Evolutionary conservation across 2,113 vertebrate species (phyloP).

Genomic region (Dipodomys stephensi): DNA sequence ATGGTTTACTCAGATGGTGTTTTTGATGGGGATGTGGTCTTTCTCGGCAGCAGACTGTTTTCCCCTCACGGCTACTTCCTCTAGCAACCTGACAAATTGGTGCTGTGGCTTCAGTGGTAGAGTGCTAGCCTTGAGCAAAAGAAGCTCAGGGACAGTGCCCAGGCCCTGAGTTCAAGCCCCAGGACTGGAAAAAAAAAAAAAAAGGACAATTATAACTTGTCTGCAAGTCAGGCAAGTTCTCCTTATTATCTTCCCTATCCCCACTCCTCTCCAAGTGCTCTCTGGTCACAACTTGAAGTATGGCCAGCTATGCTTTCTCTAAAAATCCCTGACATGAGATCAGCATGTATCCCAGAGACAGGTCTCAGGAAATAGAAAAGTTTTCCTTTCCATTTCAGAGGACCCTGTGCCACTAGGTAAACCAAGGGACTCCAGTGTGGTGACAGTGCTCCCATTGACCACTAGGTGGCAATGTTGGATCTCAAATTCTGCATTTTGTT

Average conservation of each 20-base stretch:
- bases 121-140: too few relatives aligned
- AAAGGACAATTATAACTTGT: neutral
- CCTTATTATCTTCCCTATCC: neutral
- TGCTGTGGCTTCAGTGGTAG: too few relatives aligned
- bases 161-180: too few relatives aligned
- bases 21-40: too few relatives aligned
- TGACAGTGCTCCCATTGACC: neutral
- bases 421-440: neutral
- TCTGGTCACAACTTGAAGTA: neutral
- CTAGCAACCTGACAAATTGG: too few relatives aligned
- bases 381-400: neutral
- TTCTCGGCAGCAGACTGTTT: too few relatives aligned
- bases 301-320: neutral
- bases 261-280: neutral
- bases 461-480: conserved; percentile 44
- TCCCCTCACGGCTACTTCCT: too few relatives aligned
- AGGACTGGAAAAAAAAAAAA: too few relatives aligned
- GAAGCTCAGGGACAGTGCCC: too few relatives aligned
- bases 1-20: too few relatives aligned
- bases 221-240: neutral
- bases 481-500: neutral
- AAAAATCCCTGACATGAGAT: neutral
- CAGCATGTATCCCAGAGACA: neutral
- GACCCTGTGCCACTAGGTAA: neutral
- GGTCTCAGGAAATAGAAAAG: neutral